These are phyloP conservation scores for Ochotona curzoniae DNA, from an alignment of 2,113 vertebrate species.

Conservation along the genomic window DNA sequence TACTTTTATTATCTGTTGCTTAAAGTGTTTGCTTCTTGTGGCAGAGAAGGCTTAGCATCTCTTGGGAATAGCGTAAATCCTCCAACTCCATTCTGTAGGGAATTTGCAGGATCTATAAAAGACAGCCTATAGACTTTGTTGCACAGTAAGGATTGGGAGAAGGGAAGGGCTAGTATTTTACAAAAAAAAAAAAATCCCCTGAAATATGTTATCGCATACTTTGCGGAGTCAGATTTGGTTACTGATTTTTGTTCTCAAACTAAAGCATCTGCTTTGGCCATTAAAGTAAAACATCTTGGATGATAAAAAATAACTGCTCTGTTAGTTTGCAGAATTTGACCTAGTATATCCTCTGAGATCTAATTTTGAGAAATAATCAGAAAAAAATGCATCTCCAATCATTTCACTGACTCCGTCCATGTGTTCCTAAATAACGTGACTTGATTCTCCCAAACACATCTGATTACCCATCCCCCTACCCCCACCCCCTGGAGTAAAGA, in stretches of 20 bases:
- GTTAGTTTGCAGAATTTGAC: conserved; percentile 25
- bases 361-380: conserved; percentile 43
- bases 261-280: conserved; percentile 23
- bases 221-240: conserved; percentile 45
- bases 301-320: conserved; percentile 36
- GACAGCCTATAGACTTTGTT: not conserved
- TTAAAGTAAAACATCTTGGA: conserved; percentile 53
- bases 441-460: not conserved
- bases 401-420: conserved; percentile 11
- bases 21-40: not conserved
- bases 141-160: not conserved
- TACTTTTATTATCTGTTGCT: not conserved
- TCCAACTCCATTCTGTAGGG: not conserved
- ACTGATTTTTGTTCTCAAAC: conserved; percentile 44
- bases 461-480: not conserved
- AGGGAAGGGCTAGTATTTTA: not conserved
- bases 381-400: not conserved
- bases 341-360: not conserved
- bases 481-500: not conserved
- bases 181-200: not conserved
- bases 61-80: not conserved
- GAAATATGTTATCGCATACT: not conserved
- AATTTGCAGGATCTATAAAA: not conserved
- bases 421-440: conserved; percentile 23
- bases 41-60: not conserved